Evolutionary conservation across 2,113 vertebrate genomes (phyloP), one percentile per base, ranked within the genome.

Genomic region (Notarius lentiginosus): DNA sequence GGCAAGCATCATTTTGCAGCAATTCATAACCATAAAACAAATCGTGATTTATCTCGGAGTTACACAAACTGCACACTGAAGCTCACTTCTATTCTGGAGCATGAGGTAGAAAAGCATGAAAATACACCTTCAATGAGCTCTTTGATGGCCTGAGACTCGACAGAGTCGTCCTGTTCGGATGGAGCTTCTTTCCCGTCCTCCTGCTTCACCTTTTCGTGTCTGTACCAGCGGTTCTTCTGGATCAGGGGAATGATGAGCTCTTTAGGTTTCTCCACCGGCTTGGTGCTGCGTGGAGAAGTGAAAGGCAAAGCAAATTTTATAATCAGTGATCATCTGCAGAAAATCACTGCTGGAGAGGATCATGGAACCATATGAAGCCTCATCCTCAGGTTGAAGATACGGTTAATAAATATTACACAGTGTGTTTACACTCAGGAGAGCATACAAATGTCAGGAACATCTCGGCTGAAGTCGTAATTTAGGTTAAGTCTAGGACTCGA

Each of bases 241-340:
- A 97, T 97, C 75, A 97, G 92, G 0, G 97, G 97, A 86, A 98
- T 97, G 88, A 97, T 87, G 24, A 97, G 93, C 72, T 97, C 96
- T 88, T 94, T 96, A 10, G 94, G 91, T 55, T 94, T 94, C 66
- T 96, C 95, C 7, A 87, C 82, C 0, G 96, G 95, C 77, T 95
- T 96, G 11, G 94, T 90, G 77, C 96, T 96, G 87, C 75, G 55
- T 41, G 79, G 15, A 68, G 3, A 34, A 20, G 5, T 3, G 30
- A 61, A 61, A 0, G 15, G 9, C 12, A 53, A 11, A 41, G 15
- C 7, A 34, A 1, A 56, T 61, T 49, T 75, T 14, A 24, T 51
- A 5, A 24, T 24, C 9, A 75, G 8, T 75, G 41, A 4, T 8
- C 17, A 73, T 5, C 27, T 17, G 41, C 68, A 72, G 72, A 49